phyloP scores from a whole-genome alignment of 2,888 invertebrate genomes.

The Cinara cedri region DNA sequence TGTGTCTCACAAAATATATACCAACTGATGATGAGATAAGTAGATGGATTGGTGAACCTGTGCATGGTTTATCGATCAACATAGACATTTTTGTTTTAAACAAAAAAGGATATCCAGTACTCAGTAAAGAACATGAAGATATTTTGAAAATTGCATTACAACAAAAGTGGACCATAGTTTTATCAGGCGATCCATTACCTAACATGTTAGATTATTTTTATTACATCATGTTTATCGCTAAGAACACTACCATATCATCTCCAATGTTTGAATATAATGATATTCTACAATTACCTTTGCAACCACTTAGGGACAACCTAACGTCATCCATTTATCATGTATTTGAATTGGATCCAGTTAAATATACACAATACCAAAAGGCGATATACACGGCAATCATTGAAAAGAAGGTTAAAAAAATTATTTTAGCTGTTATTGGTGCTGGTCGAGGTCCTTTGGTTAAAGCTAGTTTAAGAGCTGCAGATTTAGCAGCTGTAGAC shows the following conservation, averaged over 20 bases:
- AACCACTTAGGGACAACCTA: constrained; percentile 94
- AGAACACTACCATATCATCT: constrained; percentile 10
- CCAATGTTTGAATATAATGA: constrained; percentile 70
- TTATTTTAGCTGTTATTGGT: constrained; percentile 82
- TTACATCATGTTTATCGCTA: constrained; percentile 44
- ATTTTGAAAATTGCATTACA: constrained; percentile 48
- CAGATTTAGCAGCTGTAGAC: constrained; percentile 71
- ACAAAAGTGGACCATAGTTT: constrained; percentile 44
- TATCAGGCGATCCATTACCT: constrained; percentile 34
- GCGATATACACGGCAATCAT: constrained; percentile 80
- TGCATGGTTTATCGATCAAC: constrained; percentile 20
- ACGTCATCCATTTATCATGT: constrained; percentile 96
- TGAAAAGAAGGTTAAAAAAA: constrained; percentile 64
- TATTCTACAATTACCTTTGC: constrained; percentile 85
- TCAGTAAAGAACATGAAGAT: constrained; percentile 28
- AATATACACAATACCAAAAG: constrained; percentile 86
- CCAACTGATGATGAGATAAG: constrained; percentile 35
- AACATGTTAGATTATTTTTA: constrained; percentile 47
- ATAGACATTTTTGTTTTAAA: constrained; percentile 37
- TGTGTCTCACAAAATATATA: constrained; percentile 26
- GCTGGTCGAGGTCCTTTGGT: constrained; percentile 96
- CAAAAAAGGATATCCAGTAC: constrained; percentile 26
- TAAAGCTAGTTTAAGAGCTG: constrained; percentile 83
- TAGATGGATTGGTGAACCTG: constrained; percentile 50
- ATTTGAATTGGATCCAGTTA: constrained; percentile 96